Percentiles rank a stretch among this genome's conserved stretches.
These are phyloP conservation scores for Aplocera efformata DNA, from an alignment of 2,888 invertebrate species.

Conservation along the genomic window DNA sequence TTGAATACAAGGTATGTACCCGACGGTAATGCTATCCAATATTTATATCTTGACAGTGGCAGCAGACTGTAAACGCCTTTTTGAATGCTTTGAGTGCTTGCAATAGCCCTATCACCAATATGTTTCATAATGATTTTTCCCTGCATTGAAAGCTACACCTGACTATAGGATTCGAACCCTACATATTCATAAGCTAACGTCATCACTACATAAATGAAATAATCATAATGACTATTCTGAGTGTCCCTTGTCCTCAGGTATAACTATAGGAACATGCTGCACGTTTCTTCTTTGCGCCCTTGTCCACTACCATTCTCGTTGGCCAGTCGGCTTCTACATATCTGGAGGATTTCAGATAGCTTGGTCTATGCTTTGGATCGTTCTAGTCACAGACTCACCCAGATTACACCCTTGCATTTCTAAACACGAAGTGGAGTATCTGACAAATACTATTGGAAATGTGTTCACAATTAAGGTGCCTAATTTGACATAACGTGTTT, in stretches of 20 bases:
- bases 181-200: too few species aligned
- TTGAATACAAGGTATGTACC: too few species aligned
- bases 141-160: too few species aligned
- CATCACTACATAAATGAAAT: too few species aligned
- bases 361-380: slow-evolving; percentile 79
- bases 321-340: slow-evolving; percentile 85
- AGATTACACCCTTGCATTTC: slow-evolving; percentile 80
- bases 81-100: too few species aligned
- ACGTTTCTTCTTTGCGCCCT: slow-evolving; percentile 84
- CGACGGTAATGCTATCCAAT: too few species aligned
- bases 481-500: not conserved
- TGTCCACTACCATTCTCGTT: slow-evolving; percentile 81
- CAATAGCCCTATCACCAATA: too few species aligned
- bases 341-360: slow-evolving; percentile 75
- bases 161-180: too few species aligned
- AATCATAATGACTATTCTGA: too few species aligned
- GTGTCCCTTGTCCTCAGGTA: slow-evolving; percentile 39
- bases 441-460: slow-evolving; percentile 78
- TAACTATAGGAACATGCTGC: slow-evolving; percentile 81
- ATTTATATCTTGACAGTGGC: too few species aligned
- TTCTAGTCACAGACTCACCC: slow-evolving; percentile 82
- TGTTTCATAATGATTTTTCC: too few species aligned
- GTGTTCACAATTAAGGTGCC: slow-evolving; percentile 65
- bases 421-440: slow-evolving; percentile 80
- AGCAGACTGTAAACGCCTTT: too few species aligned